Evolutionary conservation across 2,888 invertebrate species (phyloP), one percentile per base, ranked within the genome.

Genomic region (Serrognathus titanus): DNA sequence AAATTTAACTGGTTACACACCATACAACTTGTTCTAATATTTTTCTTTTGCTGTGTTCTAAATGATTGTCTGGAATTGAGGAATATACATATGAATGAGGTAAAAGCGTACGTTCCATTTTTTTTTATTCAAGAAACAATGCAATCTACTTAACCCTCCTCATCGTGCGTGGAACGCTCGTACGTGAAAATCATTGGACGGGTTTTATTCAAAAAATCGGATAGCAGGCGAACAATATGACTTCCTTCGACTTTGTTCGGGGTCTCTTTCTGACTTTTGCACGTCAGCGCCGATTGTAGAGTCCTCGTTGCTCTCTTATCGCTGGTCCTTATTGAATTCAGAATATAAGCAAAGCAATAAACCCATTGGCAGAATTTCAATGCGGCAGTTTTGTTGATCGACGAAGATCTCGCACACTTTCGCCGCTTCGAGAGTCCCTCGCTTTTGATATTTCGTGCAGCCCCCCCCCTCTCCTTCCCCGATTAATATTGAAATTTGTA

Each of bases 331-430:
- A 74, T 74, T 74, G 73, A 74, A 74, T 75, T 74, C 71, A 66
- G 71, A 73, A 72, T 72, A 74, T 74, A 73, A 73, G 73, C 73
- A 72, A 74, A 72, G 73, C 73, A 73, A 75, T 75, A 75, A 75
- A 74, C 73, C 73, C 71, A 73, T 74, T 71, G 72, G 65, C 70
- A 65, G 74, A 72, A 74, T 74, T 69, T 71, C 73, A 72, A 74
- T 72, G 71, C 68, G 67, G 60, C 63, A 66, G 66, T 72, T 69
- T 40, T 71, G 69, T 71, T 73, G 71, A 71, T 71, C 71, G 69
- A 66, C 64, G 63, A 61, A 62, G 61, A 62, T 11, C 60, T 63
- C 61, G 63, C 59, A 58, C 55, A 58, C 68, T 66, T 66, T 69
- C 16, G 12, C 67, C 69, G 62, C 66, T 60, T 58, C 62, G 59